Evolutionary conservation across 2,888 invertebrate genomes (phyloP), one percentile per base, ranked within the genome.

Genomic region (Cephus pulcher): DNA sequence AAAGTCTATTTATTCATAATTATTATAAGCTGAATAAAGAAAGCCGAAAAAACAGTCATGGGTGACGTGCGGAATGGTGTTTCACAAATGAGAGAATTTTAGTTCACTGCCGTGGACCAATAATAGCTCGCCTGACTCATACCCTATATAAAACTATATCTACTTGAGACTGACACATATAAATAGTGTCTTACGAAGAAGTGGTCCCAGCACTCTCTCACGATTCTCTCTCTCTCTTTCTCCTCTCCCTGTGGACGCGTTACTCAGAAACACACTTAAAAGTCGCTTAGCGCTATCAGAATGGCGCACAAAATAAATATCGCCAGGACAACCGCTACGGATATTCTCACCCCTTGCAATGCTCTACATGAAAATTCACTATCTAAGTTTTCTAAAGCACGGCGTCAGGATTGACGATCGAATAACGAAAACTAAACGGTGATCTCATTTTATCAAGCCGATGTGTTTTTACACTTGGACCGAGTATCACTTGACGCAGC

Each of bases 101-200:
- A 73, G 78, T 78, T 76, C 76, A 78, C 76, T 78, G 69, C 78
- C 78, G 23, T 56, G 56, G 56, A 56, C 56, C 56, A 56, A 56
- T 56, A 56, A 78, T 78, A 78, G 78, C 76, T 32, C 78, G 73
- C 12, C 74, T 78, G 78, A 78, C 76, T 76, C 78, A 78, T 71
- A 34, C 30, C 40, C 75, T 34, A 68, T 75, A 75, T 77, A 77
- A 40, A 35, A 75, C 30, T 78, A 75, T 75, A 68, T 23, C 56
- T 56, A 56, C 68, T 40, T 34, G 69, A 77, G 76, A 76, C 74
- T 77, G 70, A 74, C 74, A 74, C 74, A 34, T 74, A 74, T 74
- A 74, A 74, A 74, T 74, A 74, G 74, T 74, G 71, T 71, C 71
- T 34, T 32, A 71, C 71, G 71, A 71, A 71, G 32, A 35, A 74